These are phyloP conservation scores for Eunapius fragilis DNA, from an alignment of 37 sponge, comb jelly and placozoan species.

Conservation along the genomic window DNA sequence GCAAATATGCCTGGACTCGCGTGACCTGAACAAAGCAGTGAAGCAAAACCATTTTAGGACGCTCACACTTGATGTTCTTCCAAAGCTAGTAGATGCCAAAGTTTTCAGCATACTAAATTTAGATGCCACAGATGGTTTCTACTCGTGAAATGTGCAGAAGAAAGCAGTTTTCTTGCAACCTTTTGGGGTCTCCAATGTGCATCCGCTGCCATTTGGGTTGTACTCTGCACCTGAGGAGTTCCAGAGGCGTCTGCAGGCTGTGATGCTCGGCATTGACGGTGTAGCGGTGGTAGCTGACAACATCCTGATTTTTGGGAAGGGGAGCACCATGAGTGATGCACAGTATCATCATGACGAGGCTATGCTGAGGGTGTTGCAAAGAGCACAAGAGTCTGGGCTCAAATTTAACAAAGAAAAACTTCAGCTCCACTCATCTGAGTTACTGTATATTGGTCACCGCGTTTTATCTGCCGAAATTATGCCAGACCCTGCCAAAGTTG, in stretches of 20 bases:
- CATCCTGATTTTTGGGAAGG: conserved; percentile 29
- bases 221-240: conserved; percentile 31
- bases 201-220: conserved; percentile 32
- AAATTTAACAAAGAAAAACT: conserved; percentile 8
- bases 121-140: conserved; percentile 27
- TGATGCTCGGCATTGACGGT: conserved; percentile 16
- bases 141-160: conserved; percentile 6
- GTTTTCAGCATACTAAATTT: conserved; percentile 8
- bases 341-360: conserved; percentile 6
- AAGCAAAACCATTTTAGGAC: conserved; percentile 14
- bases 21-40: conserved; percentile 50
- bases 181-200: conserved; percentile 20
- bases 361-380: not conserved
- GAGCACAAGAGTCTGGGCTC: not conserved
- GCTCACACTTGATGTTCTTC: conserved; percentile 26
- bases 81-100: conserved; percentile 6
- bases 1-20: conserved; percentile 32
- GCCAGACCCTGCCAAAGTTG: conserved; percentile 26
- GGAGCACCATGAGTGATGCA: not conserved
- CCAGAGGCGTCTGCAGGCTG: conserved; percentile 3
- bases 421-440: not conserved
- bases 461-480: not conserved
- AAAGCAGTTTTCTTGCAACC: conserved; percentile 16
- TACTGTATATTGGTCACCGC: not conserved
- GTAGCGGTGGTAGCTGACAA: conserved; percentile 37